A percentile compares a stretch with the other conserved stretches of the same genome.
These are phyloP conservation scores for Asteroscopus sphinx DNA, from an alignment of 2,888 invertebrate genomes.

Conservation along the genomic window DNA sequence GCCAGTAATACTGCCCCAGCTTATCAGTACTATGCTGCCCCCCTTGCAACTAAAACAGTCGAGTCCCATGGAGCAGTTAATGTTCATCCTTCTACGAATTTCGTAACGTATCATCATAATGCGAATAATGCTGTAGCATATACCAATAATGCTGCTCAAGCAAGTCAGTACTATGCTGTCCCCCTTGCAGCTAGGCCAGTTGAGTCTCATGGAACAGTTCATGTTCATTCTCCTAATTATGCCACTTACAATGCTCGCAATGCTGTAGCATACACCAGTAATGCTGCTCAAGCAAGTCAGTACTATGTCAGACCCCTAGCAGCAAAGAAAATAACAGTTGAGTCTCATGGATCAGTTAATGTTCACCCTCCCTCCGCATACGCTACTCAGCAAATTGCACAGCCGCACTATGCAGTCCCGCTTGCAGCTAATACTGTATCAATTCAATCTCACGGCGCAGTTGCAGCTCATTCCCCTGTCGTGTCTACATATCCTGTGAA, in stretches of 20 bases:
- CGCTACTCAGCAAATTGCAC: too few species aligned
- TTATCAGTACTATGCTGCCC: conserved; percentile 10
- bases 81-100: conserved; percentile 1
- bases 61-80: conserved; percentile 15
- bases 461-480: conserved; percentile 1
- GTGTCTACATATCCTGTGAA: conserved; percentile 16
- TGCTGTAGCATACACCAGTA: conserved; percentile 5
- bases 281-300: conserved; percentile 8
- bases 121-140: background rate
- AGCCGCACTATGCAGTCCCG: background rate
- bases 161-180: conserved; percentile 11
- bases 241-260: background rate
- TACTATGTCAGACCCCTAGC: conserved; percentile 8
- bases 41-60: conserved; percentile 7
- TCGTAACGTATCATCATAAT: background rate
- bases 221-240: too few species aligned
- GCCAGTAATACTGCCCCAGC: conserved; percentile 10
- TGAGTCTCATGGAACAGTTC: background rate
- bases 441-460: conserved; percentile 19
- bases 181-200: conserved; percentile 8
- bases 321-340: conserved; percentile 5
- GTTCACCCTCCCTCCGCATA: background rate
- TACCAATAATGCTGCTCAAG: background rate
- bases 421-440: background rate
- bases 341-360: conserved; percentile 16